Evolutionary conservation across 2,888 invertebrate genomes (phyloP).

Genomic region (Andricus curvator): DNA sequence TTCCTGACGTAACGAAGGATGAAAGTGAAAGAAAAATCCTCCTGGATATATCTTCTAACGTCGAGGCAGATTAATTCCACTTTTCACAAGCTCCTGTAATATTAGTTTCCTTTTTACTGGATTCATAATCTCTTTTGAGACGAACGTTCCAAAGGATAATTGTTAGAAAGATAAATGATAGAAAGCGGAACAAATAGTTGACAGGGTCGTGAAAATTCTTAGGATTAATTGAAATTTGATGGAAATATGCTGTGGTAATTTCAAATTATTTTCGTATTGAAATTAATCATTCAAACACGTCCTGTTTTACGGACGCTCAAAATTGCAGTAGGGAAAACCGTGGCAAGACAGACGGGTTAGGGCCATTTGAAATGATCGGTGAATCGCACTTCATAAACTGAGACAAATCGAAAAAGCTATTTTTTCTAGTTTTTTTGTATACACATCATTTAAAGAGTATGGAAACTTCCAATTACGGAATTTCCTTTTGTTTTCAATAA

Average conservation of each 20-base stretch:
- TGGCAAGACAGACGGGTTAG: too few species aligned
- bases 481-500: too few species aligned
- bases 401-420: too few species aligned
- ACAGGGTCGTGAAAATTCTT: neutral
- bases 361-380: too few species aligned
- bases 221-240: neutral
- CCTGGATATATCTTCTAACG: conserved; percentile 1
- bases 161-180: neutral
- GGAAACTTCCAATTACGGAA: too few species aligned
- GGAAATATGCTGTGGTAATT: neutral
- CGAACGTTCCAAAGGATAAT: neutral
- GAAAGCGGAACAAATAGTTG: neutral
- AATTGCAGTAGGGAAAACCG: too few species aligned
- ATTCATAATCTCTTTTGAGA: neutral
- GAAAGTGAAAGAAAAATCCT: neutral
- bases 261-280: neutral
- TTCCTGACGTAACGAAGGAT: neutral
- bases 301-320: too few species aligned
- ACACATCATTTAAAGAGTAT: too few species aligned
- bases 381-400: too few species aligned
- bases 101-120: conserved; percentile 7
- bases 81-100: neutral
- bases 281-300: too few species aligned
- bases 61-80: neutral
- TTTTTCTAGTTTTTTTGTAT: too few species aligned